Percentiles rank a stretch among this genome's conserved stretches.
phyloP scores from a whole-genome alignment of 2,113 vertebrate species.

The Chaenogobius annularis region DNA sequence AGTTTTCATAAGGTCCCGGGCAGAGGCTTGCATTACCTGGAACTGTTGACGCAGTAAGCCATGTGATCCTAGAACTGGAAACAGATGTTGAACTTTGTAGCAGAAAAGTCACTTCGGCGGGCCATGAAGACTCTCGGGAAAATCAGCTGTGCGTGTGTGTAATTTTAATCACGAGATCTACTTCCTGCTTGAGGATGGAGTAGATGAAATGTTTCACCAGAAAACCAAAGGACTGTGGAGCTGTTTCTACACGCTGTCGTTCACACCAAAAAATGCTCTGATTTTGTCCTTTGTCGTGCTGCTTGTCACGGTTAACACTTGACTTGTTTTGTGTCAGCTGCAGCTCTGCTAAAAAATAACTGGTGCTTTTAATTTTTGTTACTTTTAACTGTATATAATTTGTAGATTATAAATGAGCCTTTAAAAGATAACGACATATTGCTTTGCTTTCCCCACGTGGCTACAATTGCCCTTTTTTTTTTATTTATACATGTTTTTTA shows the following conservation, averaged over 20 bases:
- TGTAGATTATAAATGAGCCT: constrained; percentile 11
- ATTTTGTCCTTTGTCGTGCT: constrained; percentile 54
- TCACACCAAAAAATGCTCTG: constrained; percentile 48
- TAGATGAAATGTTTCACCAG: constrained; percentile 43
- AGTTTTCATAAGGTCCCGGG: constrained; percentile 64
- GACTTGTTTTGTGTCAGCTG: constrained; percentile 51
- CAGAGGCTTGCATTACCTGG: constrained; percentile 66
- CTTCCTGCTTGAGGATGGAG: constrained; percentile 41
- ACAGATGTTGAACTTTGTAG: constrained; percentile 62
- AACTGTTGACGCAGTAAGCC: constrained; percentile 69
- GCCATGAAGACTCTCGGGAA: constrained; percentile 45
- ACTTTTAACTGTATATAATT: constrained; percentile 38
- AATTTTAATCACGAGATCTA: constrained; percentile 30
- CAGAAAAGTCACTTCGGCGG: constrained; percentile 48
- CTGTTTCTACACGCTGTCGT: constrained; percentile 19
- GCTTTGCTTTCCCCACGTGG: constrained; percentile 20
- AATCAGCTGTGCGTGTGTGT: constrained; percentile 18
- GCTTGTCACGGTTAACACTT: constrained; percentile 70
- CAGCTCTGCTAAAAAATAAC: constrained; percentile 43
- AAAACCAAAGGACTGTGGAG: constrained; percentile 65
- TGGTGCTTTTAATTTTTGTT: constrained; percentile 52
- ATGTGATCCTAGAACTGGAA: constrained; percentile 72
- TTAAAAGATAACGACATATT: constrained; percentile 16
- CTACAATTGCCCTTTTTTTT: constrained; percentile 46
- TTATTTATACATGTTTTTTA: constrained; percentile 54